phyloP scores from a whole-genome alignment of 2,888 invertebrate genomes.

The Calliopum simillimum region DNA sequence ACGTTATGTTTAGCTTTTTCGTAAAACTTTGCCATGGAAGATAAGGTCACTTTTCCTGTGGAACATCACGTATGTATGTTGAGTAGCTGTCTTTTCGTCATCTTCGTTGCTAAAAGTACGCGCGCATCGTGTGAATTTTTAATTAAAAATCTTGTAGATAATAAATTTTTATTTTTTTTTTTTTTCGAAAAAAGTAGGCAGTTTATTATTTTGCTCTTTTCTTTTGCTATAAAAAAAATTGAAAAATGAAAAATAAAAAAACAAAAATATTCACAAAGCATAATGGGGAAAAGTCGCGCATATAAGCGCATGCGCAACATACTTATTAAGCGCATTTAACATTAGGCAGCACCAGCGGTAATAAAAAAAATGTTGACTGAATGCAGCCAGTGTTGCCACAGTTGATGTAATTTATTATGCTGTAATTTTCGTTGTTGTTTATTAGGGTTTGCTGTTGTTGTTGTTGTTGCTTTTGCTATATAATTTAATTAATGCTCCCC shows the following conservation, averaged over 20 bases:
- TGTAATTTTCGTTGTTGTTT: background rate
- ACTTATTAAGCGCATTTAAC: too few species aligned
- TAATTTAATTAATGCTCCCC: background rate
- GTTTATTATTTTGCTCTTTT: conserved; percentile 1
- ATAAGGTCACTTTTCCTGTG: too few species aligned
- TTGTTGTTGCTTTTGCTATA: background rate
- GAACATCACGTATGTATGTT: too few species aligned
- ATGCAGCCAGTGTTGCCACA: background rate
- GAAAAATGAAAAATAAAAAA: too few species aligned
- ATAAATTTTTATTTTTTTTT: conserved; percentile 40
- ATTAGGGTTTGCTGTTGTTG: background rate
- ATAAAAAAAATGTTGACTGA: background rate
- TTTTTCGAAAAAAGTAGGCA: background rate
- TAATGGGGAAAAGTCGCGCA: background rate
- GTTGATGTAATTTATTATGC: conserved; percentile 7
- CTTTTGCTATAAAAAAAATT: background rate
- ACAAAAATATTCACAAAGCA: background rate
- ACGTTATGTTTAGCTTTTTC: too few species aligned
- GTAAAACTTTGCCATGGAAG: too few species aligned
- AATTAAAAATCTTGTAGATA: conserved; percentile 53
- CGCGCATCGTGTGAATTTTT: conserved; percentile 62
- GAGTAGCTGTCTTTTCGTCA: background rate
- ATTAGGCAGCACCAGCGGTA: background rate
- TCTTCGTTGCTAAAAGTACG: conserved; percentile 31
- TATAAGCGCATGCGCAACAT: background rate